Percentiles rank a stretch among this genome's conserved stretches.
Evolutionary conservation across 1,140 invertebrate genomes (phyloP).

Genomic region (Araneus ventricosus): DNA sequence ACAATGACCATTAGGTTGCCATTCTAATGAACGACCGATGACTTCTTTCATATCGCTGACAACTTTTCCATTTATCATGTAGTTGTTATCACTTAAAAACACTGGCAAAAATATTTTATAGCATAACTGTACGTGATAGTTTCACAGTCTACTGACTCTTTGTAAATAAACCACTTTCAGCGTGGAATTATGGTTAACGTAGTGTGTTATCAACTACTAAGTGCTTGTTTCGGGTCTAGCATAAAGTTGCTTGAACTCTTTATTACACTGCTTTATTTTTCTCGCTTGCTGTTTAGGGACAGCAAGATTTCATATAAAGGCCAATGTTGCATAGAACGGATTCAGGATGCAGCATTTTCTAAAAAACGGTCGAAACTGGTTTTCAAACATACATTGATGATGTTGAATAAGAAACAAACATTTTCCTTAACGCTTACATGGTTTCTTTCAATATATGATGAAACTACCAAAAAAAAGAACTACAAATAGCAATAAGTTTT

Average conservation of each 20-base stretch:
- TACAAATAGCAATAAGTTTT: too few relatives aligned
- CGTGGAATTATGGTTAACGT: background rate
- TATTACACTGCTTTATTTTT: background rate
- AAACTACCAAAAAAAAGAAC: too few relatives aligned
- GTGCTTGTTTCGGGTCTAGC: background rate
- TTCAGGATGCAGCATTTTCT: too few relatives aligned
- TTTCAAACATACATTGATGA: too few relatives aligned
- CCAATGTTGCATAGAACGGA: too few relatives aligned
- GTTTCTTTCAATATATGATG: too few relatives aligned
- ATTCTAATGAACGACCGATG: conserved; percentile 51
- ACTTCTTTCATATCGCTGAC: conserved; percentile 4
- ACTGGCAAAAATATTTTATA: background rate
- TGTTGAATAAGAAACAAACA: too few relatives aligned
- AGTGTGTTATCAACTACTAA: background rate
- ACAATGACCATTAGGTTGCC: conserved; percentile 60
- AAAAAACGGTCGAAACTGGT: too few relatives aligned
- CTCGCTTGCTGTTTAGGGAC: background rate
- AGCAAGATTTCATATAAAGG: too few relatives aligned
- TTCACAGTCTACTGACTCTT: conserved; percentile 33
- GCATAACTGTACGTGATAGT: conserved; percentile 12
- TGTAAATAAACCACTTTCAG: background rate
- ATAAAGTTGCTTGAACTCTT: background rate
- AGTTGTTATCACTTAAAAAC: conserved; percentile 31
- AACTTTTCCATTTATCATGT: conserved; percentile 44
- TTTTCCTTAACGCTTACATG: too few relatives aligned